Evolutionary conservation across 2,113 vertebrate genomes (phyloP).

Genomic region (Haemorhous mexicanus): DNA sequence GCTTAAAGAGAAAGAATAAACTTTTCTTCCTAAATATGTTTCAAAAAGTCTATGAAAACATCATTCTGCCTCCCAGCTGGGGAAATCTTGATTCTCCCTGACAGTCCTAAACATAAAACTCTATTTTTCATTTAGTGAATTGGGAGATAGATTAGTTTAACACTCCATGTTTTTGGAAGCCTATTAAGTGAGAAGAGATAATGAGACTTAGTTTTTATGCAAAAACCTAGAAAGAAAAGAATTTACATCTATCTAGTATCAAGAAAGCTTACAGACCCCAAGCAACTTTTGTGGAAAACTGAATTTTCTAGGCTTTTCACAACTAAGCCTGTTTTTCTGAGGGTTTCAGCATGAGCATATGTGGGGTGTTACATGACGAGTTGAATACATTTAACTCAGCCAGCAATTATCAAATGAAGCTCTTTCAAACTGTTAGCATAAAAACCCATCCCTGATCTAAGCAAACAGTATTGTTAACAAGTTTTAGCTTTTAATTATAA

Average conservation of each 20-base stretch:
- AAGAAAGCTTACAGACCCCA: not conserved
- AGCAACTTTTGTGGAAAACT: not conserved
- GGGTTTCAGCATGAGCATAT: not conserved
- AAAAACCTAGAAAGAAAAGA: not conserved
- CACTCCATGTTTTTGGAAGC: fast-evolving
- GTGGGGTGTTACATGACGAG: not conserved
- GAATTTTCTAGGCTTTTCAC: not conserved
- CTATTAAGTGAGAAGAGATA: not conserved
- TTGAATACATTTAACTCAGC: not conserved
- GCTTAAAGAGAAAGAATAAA: not conserved
- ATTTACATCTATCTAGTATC: not conserved
- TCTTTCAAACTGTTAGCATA: not conserved
- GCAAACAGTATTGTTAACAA: not conserved
- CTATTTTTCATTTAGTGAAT: not conserved
- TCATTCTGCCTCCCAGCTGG: not conserved
- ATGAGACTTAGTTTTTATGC: not conserved
- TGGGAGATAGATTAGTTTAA: not conserved
- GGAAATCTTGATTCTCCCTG: not conserved
- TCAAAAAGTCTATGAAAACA: not conserved
- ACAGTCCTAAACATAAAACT: not conserved
- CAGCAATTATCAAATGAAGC: not conserved
- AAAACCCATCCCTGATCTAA: fast-evolving
- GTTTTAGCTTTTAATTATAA: not conserved
- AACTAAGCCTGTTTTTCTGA: not conserved
- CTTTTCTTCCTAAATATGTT: not conserved